Base-by-base conservation (phyloP, 1,140 invertebrate species). In the Amphibalanus amphitrite region DNA sequence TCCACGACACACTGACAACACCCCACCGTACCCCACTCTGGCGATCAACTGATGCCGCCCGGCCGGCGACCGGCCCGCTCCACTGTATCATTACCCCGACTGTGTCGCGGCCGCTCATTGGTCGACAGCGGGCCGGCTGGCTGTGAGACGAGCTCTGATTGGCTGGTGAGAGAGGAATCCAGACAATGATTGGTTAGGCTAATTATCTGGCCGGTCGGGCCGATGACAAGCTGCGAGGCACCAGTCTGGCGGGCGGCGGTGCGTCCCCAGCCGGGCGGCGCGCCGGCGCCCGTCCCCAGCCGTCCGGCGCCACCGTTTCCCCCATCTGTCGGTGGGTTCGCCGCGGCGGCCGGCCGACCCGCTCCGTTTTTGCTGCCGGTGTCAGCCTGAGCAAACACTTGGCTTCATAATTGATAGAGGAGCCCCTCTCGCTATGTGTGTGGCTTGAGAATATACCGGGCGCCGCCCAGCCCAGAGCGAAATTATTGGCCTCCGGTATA, bases 161-260 rank as follows among this genome's bases (percentile, higher is more conserved):
- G 47, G 47, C 47, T 23, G 20, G 1, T 20, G 47, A 23, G 47
- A 23, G 20, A 59, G 47, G 47, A 59, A 59, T 59, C 13, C 20
- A 59, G 47, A 59, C 47, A 59, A 59, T 59, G 47, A 59, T 59
- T 59, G 47, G 47, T 59, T 59, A 59, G 47, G 47, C 47, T 59
- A 59, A 59, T 59, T 59, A 59, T 59, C 47, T 59, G 47, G 47
- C 20, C 47, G 47, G 47, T 23, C 47, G 47, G 47, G 13, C 47
- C 47, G 47, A 59, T 59, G 47, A 59, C 47, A 59, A 59, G 47
- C 47, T 59, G 13, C 47, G 47, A 59, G 47, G 47, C 47, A 59
- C 47, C 47, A 59, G 47, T 13, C 47, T 59, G 47, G 20, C 47
- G 47, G 47, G 47, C 47, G 47, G 47, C 47, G 47, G 47, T 20